Evolutionary conservation across 2,797 vertebrate genomes (phyloP), one percentile per base, ranked within the genome.

Genomic region (Epinephelus awoara): DNA sequence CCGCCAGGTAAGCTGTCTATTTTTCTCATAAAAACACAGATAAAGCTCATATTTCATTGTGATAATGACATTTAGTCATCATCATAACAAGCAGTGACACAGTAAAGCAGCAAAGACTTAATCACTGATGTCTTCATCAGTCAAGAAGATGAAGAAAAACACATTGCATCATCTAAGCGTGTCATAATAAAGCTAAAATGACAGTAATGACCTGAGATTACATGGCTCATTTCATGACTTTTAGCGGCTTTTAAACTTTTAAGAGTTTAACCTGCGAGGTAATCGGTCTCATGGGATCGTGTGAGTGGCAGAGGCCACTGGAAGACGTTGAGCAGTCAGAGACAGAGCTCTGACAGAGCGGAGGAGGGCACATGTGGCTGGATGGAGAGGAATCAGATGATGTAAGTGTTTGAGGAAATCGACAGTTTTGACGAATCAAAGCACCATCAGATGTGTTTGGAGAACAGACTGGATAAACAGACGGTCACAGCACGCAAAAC

Each of bases 371-470:
- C 78, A 86, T 87, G 85, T 87, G 83, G 77, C 68, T 77, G 66
- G 64, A 85, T 7, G 44, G 62, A 75, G 63, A 68, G 23, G 58
- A 34, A 62, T 65, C 21, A 67, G 49, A 89, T 85, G 85, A 90
- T 57, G 73, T 40, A 64, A 88, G 67, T 77, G 80, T 88, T 91
- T 80, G 51, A 81, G 74, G 64, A 81, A 80, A 89, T 79, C 18
- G 79, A 88, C 80, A 88, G 82, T 75, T 90, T 71, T 82, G 75
- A 89, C 14, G 25, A 75, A 77, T 75, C 66, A 74, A 88, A 91
- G 81, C 47, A 63, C 44, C 67, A 46, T 89, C 87, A 87, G 86
- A 91, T 84, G 77, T 89, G 86, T 88, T 89, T 87, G 77, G 69
- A 83, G 76, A 73, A 82, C 66, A 64, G 73, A 82, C 4, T 15